Percentiles rank a stretch among this genome's conserved stretches.
Evolutionary conservation across 2,888 invertebrate species (phyloP).

Genomic region (Tinea trinotella): DNA sequence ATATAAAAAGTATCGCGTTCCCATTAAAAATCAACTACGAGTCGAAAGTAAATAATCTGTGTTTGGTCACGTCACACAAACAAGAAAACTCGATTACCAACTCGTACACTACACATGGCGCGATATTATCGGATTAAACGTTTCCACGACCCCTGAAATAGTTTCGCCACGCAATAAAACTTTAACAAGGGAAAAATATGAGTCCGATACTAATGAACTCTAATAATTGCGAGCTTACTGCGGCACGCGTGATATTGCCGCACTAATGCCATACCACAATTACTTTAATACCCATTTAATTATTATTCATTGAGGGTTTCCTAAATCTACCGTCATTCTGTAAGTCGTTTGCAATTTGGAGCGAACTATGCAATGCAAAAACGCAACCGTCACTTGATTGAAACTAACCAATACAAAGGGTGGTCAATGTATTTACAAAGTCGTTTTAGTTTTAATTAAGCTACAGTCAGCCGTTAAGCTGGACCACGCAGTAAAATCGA

Average conservation of each 20-base stretch:
- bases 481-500: constrained; percentile 52
- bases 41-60: constrained; percentile 17
- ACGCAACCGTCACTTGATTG: constrained; percentile 32
- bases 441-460: constrained; percentile 67
- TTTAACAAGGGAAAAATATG: constrained; percentile 40
- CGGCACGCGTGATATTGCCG: constrained; percentile 45
- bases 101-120: constrained; percentile 33
- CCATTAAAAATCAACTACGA: constrained; percentile 17
- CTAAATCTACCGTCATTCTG: background rate
- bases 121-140: constrained; percentile 41
- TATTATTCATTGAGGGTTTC: constrained; percentile 43
- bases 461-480: constrained; percentile 46
- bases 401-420: constrained; percentile 35
- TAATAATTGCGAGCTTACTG: constrained; percentile 51
- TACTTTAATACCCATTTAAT: constrained; percentile 51
- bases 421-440: constrained; percentile 32
- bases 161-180: constrained; percentile 35
- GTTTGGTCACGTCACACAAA: constrained; percentile 25
- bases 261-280: constrained; percentile 44
- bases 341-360: background rate
- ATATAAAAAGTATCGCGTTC: constrained; percentile 13
- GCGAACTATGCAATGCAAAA: background rate
- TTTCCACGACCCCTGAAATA: constrained; percentile 33
- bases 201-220: constrained; percentile 44
- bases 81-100: constrained; percentile 37